Percentiles rank a stretch among this genome's conserved stretches.
These are phyloP conservation scores for Perdita meconis DNA, from an alignment of 2,888 invertebrate species.

Conservation along the genomic window DNA sequence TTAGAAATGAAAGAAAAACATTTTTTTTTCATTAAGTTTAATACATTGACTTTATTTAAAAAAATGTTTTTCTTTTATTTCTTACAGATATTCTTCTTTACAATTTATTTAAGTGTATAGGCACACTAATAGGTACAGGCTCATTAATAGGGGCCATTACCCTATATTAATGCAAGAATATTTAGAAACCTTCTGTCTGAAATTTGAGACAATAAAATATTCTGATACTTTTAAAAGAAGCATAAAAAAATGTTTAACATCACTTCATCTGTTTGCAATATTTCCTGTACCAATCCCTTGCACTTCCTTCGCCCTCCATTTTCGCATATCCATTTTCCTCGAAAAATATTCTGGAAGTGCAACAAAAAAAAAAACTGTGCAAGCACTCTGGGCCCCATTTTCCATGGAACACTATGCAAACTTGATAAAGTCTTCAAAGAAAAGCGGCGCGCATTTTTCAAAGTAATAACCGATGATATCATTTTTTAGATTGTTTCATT, in stretches of 20 bases:
- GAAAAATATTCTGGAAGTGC: constrained; percentile 29
- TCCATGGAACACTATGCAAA: constrained; percentile 1
- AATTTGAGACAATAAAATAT: neutral
- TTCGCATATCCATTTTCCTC: constrained; percentile 23
- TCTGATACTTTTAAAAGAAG: neutral
- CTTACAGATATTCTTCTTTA: too few relatives aligned
- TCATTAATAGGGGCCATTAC: too few relatives aligned
- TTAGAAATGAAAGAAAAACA: too few relatives aligned
- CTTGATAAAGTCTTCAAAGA: neutral
- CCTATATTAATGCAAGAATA: neutral
- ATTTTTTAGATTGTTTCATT: neutral
- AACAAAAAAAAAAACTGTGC: constrained; percentile 1
- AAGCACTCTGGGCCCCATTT: constrained; percentile 9
- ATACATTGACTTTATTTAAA: too few relatives aligned
- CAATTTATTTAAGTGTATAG: too few relatives aligned
- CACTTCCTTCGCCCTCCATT: neutral
- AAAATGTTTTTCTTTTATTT: too few relatives aligned
- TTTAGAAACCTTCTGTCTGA: neutral
- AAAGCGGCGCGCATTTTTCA: neutral
- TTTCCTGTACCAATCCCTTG: constrained; percentile 5
- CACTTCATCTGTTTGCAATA: neutral
- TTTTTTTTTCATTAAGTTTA: too few relatives aligned
- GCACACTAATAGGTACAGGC: too few relatives aligned
- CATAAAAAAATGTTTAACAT: neutral
- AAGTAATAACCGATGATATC: neutral